Evolutionary conservation across 2,797 vertebrate species (phyloP), one percentile per base, ranked within the genome.

Genomic region (Rachycentron canadum): DNA sequence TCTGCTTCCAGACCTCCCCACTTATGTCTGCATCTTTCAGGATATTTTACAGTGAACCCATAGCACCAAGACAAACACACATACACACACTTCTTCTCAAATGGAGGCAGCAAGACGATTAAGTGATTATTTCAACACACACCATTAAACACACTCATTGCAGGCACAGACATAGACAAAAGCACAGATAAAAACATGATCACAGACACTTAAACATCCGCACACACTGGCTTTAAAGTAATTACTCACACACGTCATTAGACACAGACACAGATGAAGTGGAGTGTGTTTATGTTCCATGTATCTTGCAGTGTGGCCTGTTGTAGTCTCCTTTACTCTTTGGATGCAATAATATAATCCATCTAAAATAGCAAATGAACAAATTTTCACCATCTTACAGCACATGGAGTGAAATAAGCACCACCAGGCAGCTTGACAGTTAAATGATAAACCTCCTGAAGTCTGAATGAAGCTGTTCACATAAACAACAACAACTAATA

Each of bases 181-280:
- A 86, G 82, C 86, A 58, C 81, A 75, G 89, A 92, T 88, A 89
- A 91, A 93, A 91, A 93, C 88, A 90, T 87, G 86, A 89, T 84
- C 89, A 88, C 86, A 92, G 90, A 90, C 90, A 91, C 88, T 89
- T 91, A 87, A 90, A 87, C 78, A 85, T 69, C 86, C 69, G 63
- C 88, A 87, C 86, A 90, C 78, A 89, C 43, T 73, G 85, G 81
- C 83, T 86, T 85, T 72, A 85, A 82, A 89, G 89, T 91, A 93
- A 94, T 93, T 92, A 93, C 89, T 93, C 90, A 93, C 91, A 93
- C 92, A 93, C 89, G 82, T 91, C 92, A 91, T 92, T 92, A 91
- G 87, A 93, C 91, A 91, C 89, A 80, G 82, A 89, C 85, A 81
- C 89, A 88, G 89, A 92, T 88, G 82, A 92, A 94, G 90, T 85